Evolutionary conservation across 2,113 vertebrate genomes (phyloP), one percentile per base, ranked within the genome.

Genomic region (Hippocampus barbouri): DNA sequence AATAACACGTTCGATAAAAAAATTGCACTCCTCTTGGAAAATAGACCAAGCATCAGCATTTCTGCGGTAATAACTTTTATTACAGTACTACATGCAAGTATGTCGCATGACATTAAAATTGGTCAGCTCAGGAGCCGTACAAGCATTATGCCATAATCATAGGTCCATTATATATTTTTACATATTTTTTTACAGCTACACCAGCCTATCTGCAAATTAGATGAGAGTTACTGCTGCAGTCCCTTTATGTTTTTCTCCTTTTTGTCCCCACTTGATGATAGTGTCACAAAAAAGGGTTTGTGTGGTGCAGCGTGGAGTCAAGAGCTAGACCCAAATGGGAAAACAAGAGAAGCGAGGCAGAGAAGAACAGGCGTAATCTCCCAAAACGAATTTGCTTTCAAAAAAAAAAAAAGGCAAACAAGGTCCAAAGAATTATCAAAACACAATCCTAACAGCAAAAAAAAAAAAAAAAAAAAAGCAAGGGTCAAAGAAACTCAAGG

Each of bases 101-200:
- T 40, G 21, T 38, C 27, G 38, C 21, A 67, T 68, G 14, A 60
- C 72, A 69, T 66, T 5, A 21, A 65, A 65, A 75, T 61, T 45
- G 51, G 20, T 34, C 51, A 53, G 21, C 49, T 34, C 47, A 47
- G 47, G 34, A 27, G 49, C 30, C 18, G 21, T 15, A 30, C 40
- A 30, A 59, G 6, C 18, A 27, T 38, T 40, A 66, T 21, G 66
- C 20, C 21, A 54, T 21, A 65, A 65, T 30, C 27, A 43, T 1
- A 41, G 11, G 38, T 5, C 11, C 8, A 38, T 38, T 38, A 5
- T 38, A 38, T 38, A 38, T 38, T 2, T 38, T 5, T 5, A 38
- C 12, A 11, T 30, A 56, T 43, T 12, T 62, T 49, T 66, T 45
- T 41, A n/a, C 5, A 27, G 56, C 34, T 38, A 38, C 7, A 54